Evolutionary conservation across 1,140 invertebrate genomes (phyloP).

Genomic region (Proctacanthus coquilletti): DNA sequence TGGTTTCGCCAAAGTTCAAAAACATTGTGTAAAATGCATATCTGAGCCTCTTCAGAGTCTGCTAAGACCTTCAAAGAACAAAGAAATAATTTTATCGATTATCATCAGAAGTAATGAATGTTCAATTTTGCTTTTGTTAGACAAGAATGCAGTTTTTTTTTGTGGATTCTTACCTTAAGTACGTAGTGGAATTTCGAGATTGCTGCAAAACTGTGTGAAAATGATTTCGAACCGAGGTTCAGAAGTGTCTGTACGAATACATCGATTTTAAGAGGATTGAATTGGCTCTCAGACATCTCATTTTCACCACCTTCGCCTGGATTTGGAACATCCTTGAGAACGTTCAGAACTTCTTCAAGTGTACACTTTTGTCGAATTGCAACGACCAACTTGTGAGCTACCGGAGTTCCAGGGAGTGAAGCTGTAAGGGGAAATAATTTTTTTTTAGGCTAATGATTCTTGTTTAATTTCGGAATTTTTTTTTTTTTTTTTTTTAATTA

Average conservation of each 20-base stretch:
- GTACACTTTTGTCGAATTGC: conserved; percentile 77
- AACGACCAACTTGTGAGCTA: conserved; percentile 69
- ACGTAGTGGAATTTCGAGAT: conserved; percentile 94
- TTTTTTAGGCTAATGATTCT: too few species aligned
- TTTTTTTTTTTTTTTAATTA: too few species aligned
- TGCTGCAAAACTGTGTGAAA: conserved; percentile 94
- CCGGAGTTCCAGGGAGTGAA: conserved; percentile 60
- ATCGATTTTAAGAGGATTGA: conserved; percentile 88
- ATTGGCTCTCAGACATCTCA: conserved; percentile 43
- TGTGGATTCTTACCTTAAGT: conserved; percentile 51
- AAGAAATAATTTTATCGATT: conserved; percentile 3
- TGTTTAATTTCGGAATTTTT: too few species aligned
- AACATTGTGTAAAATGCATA: conserved; percentile 83
- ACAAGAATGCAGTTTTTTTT: not conserved
- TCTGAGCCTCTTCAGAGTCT: conserved; percentile 89
- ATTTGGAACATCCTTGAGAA: conserved; percentile 73
- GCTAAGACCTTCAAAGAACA: conserved; percentile 50
- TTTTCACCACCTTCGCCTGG: conserved; percentile 54
- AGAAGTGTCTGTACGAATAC: conserved; percentile 92
- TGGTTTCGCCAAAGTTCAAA: conserved; percentile 90
- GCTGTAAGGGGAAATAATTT: conserved; percentile 42
- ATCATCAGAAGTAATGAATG: conserved; percentile 2
- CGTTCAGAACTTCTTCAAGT: conserved; percentile 78
- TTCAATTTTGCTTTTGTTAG: not conserved
- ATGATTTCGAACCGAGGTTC: conserved; percentile 88